Evolutionary conservation across 2,797 vertebrate species (phyloP).

Genomic region (Fundulus diaphanus): DNA sequence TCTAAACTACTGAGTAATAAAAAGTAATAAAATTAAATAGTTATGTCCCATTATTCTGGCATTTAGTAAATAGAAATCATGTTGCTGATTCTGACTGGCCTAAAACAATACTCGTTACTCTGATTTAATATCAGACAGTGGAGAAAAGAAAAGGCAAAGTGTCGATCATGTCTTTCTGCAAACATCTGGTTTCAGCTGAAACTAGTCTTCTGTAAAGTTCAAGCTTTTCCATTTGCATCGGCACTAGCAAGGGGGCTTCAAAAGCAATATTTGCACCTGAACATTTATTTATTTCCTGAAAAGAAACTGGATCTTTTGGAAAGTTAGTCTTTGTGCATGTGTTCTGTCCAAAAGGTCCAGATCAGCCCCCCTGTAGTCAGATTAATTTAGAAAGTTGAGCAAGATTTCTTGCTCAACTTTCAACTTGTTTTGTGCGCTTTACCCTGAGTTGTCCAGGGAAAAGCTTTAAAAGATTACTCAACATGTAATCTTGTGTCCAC

Average conservation of each 20-base stretch:
- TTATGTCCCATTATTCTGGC: not conserved
- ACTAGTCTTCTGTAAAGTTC: slow-evolving; percentile 17
- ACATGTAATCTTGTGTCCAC: slow-evolving; percentile 43
- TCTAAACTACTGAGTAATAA: not conserved
- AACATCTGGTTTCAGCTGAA: slow-evolving; percentile 6
- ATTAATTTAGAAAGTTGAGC: slow-evolving; percentile 54
- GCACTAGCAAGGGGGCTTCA: slow-evolving; percentile 13
- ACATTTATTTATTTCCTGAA: slow-evolving; percentile 25
- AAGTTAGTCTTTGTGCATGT: slow-evolving; percentile 41
- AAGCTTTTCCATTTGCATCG: slow-evolving; percentile 20
- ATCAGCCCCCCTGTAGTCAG: slow-evolving; percentile 36
- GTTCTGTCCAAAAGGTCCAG: slow-evolving; percentile 48
- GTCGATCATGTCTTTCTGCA: not conserved
- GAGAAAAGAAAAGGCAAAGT: not conserved
- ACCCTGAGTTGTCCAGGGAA: slow-evolving; percentile 34
- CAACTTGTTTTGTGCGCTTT: slow-evolving; percentile 37
- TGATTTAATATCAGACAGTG: not conserved
- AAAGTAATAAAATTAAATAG: not conserved
- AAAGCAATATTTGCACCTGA: slow-evolving; percentile 38
- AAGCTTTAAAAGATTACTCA: slow-evolving; percentile 57
- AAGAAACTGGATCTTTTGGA: slow-evolving; percentile 43
- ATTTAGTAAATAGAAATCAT: not conserved
- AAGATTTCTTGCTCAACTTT: slow-evolving; percentile 58
- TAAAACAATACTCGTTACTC: not conserved
- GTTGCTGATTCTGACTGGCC: no score